phyloP scores from a whole-genome alignment of 2,888 invertebrate species.

The Serrognathus titanus region DNA sequence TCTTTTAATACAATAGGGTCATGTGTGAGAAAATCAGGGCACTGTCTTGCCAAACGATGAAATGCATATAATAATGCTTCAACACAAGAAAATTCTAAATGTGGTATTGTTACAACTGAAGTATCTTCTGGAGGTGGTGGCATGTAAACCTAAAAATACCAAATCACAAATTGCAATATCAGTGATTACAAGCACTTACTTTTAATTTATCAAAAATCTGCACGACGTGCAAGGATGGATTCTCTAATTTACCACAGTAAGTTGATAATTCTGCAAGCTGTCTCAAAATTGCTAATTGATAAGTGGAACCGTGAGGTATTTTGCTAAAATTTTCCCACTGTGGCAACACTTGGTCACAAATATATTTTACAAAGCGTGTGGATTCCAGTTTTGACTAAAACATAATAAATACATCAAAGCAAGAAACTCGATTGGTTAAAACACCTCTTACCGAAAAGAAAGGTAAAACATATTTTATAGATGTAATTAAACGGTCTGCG shows the following conservation, averaged over 20 bases:
- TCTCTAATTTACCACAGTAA: slow-evolving; percentile 73
- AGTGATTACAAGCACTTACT: slow-evolving; percentile 53
- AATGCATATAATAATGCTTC: slow-evolving; percentile 83
- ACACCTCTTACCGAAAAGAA: slow-evolving; percentile 77
- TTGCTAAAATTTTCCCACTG: slow-evolving; percentile 65
- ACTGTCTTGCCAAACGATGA: slow-evolving; percentile 74
- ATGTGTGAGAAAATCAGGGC: slow-evolving; percentile 72
- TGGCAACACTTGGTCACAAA: slow-evolving; percentile 80
- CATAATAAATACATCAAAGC: slow-evolving; percentile 19
- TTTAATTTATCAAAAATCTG: slow-evolving; percentile 74
- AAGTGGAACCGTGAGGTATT: slow-evolving; percentile 59
- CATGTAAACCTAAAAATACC: slow-evolving; percentile 69
- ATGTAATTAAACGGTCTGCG: slow-evolving; percentile 77
- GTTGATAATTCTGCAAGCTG: slow-evolving; percentile 82
- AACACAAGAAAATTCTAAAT: slow-evolving; percentile 87
- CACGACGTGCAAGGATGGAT: slow-evolving; percentile 69
- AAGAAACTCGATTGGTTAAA: background rate
- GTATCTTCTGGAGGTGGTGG: slow-evolving; percentile 79
- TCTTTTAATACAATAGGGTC: slow-evolving; percentile 76
- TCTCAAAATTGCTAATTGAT: slow-evolving; percentile 77
- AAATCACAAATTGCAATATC: background rate
- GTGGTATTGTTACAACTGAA: slow-evolving; percentile 65
- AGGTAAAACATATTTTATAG: slow-evolving; percentile 80
- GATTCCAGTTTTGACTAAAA: slow-evolving; percentile 81
- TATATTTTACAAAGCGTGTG: slow-evolving; percentile 76